Evolutionary conservation across 2,888 invertebrate genomes (phyloP).

Genomic region (Azorinus chamasolen): DNA sequence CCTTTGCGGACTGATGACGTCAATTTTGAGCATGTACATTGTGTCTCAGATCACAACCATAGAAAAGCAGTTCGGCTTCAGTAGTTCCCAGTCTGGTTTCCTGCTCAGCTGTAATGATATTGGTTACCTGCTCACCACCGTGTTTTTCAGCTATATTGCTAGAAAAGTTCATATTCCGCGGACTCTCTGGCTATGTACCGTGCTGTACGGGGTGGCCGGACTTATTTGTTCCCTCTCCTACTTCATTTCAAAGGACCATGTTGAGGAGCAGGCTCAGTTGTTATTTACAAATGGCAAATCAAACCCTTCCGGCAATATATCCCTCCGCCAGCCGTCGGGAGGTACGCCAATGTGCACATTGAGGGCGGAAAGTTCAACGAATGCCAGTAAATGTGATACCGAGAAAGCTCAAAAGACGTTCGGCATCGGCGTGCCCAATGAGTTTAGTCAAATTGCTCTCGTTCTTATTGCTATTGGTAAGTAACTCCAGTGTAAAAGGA

Average conservation of each 20-base stretch:
- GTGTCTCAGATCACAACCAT: conserved; percentile 75
- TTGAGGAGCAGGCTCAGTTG: conserved; percentile 30
- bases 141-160: conserved; percentile 67
- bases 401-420: too few species aligned
- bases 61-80: conserved; percentile 76
- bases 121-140: conserved; percentile 70
- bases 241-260: conserved; percentile 53
- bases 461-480: conserved; percentile 16
- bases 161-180: conserved; percentile 67
- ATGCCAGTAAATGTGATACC: too few species aligned
- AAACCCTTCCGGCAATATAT: background rate
- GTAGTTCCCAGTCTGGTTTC: conserved; percentile 76
- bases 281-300: conserved; percentile 12
- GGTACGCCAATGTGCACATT: background rate
- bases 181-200: conserved; percentile 44
- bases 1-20: conserved; percentile 62
- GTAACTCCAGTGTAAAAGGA: too few species aligned
- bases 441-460: conserved; percentile 7
- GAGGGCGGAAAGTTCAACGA: background rate
- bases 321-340: background rate
- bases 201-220: conserved; percentile 65
- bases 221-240: conserved; percentile 64
- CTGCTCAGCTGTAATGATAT: conserved; percentile 79
- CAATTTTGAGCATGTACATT: conserved; percentile 64
- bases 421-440: conserved; percentile 15